These are phyloP conservation scores for Molorchus minor DNA, from an alignment of 2,888 invertebrate genomes.

Conservation along the genomic window DNA sequence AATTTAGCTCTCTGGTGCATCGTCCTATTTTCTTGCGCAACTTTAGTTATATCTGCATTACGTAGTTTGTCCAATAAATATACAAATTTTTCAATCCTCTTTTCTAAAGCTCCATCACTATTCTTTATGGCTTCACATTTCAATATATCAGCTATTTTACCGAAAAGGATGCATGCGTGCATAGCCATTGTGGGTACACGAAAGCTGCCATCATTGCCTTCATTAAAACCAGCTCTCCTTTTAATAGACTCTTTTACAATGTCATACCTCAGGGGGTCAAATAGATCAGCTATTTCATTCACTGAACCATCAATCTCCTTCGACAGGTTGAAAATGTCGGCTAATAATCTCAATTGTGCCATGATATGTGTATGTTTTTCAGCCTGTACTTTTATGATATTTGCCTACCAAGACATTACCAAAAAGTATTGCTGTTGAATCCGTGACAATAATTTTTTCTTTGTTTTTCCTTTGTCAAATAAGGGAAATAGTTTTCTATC, in stretches of 20 bases:
- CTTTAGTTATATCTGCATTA: constrained; percentile 13
- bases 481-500: neutral
- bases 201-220: neutral
- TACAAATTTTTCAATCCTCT: constrained; percentile 5
- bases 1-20: constrained; percentile 4
- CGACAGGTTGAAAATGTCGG: neutral
- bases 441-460: neutral
- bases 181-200: constrained; percentile 1
- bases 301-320: neutral
- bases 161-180: constrained; percentile 2
- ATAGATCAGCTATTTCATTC: neutral
- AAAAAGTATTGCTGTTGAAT: neutral
- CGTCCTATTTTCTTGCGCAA: constrained; percentile 4
- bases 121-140: neutral
- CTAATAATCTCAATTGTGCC: neutral
- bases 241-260: constrained; percentile 1
- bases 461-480: neutral
- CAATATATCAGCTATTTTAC: neutral
- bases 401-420: neutral
- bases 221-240: neutral
- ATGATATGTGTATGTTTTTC: neutral
- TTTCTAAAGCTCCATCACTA: neutral
- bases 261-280: neutral
- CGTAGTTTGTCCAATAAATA: constrained; percentile 5
- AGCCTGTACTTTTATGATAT: neutral